Evolutionary conservation across 2,888 invertebrate genomes (phyloP), one percentile per base, ranked within the genome.

Genomic region (Mesorhabditis belari): DNA sequence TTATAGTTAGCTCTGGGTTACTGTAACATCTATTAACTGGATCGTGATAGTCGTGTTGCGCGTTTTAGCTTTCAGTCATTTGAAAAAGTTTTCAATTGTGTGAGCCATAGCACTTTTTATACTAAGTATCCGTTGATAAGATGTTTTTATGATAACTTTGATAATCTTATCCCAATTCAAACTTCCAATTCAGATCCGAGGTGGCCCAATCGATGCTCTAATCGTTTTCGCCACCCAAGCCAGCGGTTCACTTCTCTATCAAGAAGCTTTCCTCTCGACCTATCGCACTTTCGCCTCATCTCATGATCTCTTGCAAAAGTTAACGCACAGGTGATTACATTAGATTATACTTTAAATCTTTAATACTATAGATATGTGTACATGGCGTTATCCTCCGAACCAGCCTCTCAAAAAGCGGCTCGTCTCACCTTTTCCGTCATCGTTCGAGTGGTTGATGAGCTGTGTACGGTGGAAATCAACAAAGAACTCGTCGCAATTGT

Each of bases 261-360:
- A 92, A 85, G 96, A 98, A 86, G 95, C 96, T 69, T 98, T 98
- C 85, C 87, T 96, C 75, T 92, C 94, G 59, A 98, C 96, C 64
- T 98, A 96, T 84, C 70, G 77, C 27, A 73, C 75, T 56, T 78
- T 78, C 64, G 71, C 75, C 60, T 66, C 71, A 25, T 70, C 73
- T 12, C 58, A 67, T 50, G 77, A 77, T 63, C 65, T 79, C 50
- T 66, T 77, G 27, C 73, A 77, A 61, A 76, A 77, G 63, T 72
- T 77, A 25, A 69, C 77, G 50, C 70, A 69, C 58, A 57, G 77
- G 76, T 77, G 56, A 23, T 49, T 26, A 24, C 26, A 26, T 19
- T 19, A 19, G 19, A 17, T 19, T 12, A 23, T 51, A 12, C 12
- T 25, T 4, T 26, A 4, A 17, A 25, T 19, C 12, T 19, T 17